These are phyloP conservation scores for Rhadina sibilatrix DNA, from an alignment of 2,113 vertebrate genomes.

Conservation along the genomic window DNA sequence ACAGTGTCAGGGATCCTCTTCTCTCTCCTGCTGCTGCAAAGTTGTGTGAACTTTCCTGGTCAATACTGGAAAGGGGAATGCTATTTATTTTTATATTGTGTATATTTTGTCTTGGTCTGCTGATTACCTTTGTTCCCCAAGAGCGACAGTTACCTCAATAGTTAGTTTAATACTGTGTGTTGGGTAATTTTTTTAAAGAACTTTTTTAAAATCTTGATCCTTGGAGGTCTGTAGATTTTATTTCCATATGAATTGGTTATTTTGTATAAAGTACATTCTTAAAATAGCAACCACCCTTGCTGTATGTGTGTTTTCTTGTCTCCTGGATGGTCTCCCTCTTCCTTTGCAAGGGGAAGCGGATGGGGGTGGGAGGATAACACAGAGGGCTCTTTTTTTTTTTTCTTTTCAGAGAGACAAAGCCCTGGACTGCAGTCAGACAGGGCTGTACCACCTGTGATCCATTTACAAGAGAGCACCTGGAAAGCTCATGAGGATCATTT, in stretches of 20 bases:
- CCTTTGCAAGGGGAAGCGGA: not conserved
- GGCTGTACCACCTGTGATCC: not conserved
- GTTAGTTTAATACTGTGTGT: slow-evolving; percentile 78
- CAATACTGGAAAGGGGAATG: slow-evolving; percentile 76
- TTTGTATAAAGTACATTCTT: slow-evolving; percentile 85
- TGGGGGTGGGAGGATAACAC: not conserved
- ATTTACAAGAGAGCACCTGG: slow-evolving; percentile 29
- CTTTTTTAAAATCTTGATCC: slow-evolving; percentile 78
- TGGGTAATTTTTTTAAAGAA: slow-evolving; percentile 77
- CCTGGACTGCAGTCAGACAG: not conserved
- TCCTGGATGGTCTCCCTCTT: slow-evolving; percentile 24
- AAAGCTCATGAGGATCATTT: not conserved
- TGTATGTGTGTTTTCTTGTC: slow-evolving; percentile 68
- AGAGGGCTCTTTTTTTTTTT: not conserved
- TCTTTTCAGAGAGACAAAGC: not conserved
- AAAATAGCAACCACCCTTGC: slow-evolving; percentile 71
- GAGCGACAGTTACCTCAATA: slow-evolving; percentile 83
- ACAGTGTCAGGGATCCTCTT: slow-evolving; percentile 64
- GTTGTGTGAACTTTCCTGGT: slow-evolving; percentile 71
- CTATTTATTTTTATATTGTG: slow-evolving; percentile 85
- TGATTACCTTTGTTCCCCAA: slow-evolving; percentile 75
- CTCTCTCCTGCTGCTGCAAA: slow-evolving; percentile 67
- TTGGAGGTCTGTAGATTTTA: slow-evolving; percentile 83
- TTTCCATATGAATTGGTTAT: slow-evolving; percentile 85
- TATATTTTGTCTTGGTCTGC: slow-evolving; percentile 83